These are phyloP conservation scores for Cyanoderma ruficeps DNA, from an alignment of 2,113 vertebrate genomes.

Conservation along the genomic window DNA sequence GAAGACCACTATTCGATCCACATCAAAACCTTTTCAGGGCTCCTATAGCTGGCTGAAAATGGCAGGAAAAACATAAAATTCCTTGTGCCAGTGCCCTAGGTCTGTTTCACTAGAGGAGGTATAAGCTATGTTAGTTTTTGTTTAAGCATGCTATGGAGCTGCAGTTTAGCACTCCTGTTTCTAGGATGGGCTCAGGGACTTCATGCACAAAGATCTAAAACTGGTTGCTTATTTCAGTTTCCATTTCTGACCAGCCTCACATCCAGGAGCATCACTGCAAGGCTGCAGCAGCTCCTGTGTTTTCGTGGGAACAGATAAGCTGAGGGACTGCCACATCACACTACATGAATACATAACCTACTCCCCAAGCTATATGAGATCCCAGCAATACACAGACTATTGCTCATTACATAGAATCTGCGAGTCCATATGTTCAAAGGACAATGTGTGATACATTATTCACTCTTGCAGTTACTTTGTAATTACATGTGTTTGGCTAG, in stretches of 20 bases:
- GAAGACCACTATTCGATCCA: neutral
- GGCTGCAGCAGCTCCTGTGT: neutral
- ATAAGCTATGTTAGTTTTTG: neutral
- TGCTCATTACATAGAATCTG: constrained; percentile 1
- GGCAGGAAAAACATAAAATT: neutral
- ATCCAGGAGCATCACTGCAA: neutral
- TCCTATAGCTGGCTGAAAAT: neutral
- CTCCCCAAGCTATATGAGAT: neutral
- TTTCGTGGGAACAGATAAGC: neutral
- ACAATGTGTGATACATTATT: neutral
- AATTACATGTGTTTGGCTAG: neutral
- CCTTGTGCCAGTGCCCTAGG: neutral
- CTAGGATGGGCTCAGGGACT: neutral
- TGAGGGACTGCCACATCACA: neutral
- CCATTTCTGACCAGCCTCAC: neutral
- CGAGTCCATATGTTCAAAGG: neutral
- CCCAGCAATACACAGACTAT: neutral
- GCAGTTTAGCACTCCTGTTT: neutral
- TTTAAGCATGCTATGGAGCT: neutral
- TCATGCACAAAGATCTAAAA: neutral
- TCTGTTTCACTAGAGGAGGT: neutral
- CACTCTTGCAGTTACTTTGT: neutral
- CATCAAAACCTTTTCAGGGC: neutral
- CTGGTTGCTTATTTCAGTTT: neutral
- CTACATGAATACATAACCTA: neutral